These are phyloP conservation scores for Drosophila kurseongensis DNA, from an alignment of 1,140 invertebrate species.

Conservation along the genomic window DNA sequence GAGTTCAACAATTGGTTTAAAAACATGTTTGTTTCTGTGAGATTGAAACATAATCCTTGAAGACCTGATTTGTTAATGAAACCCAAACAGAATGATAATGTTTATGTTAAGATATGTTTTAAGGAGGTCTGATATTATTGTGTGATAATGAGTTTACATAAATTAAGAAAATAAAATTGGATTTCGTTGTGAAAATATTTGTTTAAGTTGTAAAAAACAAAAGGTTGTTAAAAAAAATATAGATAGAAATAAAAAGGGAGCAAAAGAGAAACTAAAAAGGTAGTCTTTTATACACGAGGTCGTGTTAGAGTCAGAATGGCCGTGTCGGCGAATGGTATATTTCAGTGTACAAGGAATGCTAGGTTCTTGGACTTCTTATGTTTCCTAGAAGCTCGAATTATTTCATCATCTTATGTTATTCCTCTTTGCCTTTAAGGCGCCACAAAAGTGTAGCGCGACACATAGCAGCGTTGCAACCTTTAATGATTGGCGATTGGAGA, in stretches of 20 bases:
- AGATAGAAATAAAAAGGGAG: slow-evolving; percentile 8
- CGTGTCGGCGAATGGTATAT: slow-evolving; percentile 15
- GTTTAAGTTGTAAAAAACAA: not conserved
- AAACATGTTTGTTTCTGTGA: not conserved
- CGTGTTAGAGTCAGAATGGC: slow-evolving; percentile 42
- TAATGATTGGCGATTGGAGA: no score
- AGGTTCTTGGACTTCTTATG: no score
- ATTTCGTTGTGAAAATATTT: slow-evolving; percentile 9
- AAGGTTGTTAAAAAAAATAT: not conserved
- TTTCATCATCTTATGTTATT: no score
- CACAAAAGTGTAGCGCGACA: no score
- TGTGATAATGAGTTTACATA: slow-evolving; percentile 1
- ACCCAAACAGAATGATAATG: slow-evolving; percentile 8
- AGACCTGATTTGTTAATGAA: slow-evolving; percentile 6
- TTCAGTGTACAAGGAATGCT: not conserved
- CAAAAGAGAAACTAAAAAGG: not conserved
- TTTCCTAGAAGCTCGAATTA: no score
- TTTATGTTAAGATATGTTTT: slow-evolving; percentile 1
- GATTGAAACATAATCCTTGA: not conserved
- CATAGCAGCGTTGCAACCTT: no score
- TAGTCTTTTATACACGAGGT: slow-evolving; percentile 26
- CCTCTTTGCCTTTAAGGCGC: no score
- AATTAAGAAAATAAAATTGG: slow-evolving; percentile 8
- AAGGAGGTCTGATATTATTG: not conserved
- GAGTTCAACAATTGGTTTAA: not conserved